Base-by-base conservation (phyloP, 2,113 vertebrate genomes). In the Atherinomorus stipes region DNA sequence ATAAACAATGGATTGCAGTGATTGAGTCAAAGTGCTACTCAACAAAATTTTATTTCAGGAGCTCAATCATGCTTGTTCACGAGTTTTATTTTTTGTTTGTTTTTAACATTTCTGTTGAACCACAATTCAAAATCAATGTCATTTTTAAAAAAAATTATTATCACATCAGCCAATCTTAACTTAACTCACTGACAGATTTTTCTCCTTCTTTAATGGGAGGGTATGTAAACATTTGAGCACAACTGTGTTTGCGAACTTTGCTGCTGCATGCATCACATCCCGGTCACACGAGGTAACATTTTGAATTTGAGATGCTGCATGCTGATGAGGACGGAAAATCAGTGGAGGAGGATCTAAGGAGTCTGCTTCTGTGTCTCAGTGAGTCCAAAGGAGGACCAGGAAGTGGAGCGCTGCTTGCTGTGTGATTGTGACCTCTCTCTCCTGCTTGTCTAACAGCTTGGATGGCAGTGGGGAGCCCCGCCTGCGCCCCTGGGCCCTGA, bases 371-470 rank as follows among this genome's bases (percentile, higher is more conserved):
- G 26, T 4, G 49, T 63, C 63, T 74, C 21, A 25, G 45, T 47
- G 16, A 5, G 3, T 50, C 38, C 45, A 12, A 50, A 66, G 45
- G 49, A 61, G 64, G 64, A 80, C 63, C 66, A 84, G 76, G 90
- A 90, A 85, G 86, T 66, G 61, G 42, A 84, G 68, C 6, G 3
- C 65, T 51, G 69, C 50, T 79, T n/a, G 69, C 59, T 81, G 74
- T 83, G 84, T 67, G 76, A 85, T 85, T 80, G 11, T 76, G 82
- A 81, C 84, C 90, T 63, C 78, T 74, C 80, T 89, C 67, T 83
- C 40, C 58, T 76, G 75, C 80, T 87, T 74, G 81, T 73, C 87
- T 54, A 84, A 83, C 77, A 88, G 85, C 84, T 83, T 72, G 76
- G 76, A 77, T 62, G 71, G 84, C 77, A 70, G 81, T 18, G 57